Evolutionary conservation across 2,113 vertebrate species (phyloP), one percentile per base, ranked within the genome.

Genomic region (Ceyx melanurus): DNA sequence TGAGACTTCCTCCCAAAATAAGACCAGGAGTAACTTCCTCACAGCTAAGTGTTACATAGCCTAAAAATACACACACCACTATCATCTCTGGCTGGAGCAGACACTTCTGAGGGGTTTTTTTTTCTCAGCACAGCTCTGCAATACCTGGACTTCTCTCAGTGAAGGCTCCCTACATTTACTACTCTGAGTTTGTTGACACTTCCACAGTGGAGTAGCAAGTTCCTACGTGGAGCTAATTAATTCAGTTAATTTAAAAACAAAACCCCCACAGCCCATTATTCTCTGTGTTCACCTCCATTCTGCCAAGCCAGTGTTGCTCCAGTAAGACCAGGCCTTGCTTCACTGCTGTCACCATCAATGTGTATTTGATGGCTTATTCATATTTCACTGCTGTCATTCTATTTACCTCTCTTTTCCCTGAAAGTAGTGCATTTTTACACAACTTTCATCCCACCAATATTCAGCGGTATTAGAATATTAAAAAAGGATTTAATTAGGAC

Each of bases 391-490:
- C 35, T 89, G 37, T 76, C 76, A 80, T 85, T 85, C 31, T 62
- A 73, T 64, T 76, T 92, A 80, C 75, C 75, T 85, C 86, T 60
- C 20, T 75, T 89, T 85, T 85, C 70, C 29, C 75, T 31, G 40
- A 42, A 81, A 75, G n/a, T 37, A 65, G 37, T 8, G 64, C 53
- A 31, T 76, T 89, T 76, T 76, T 60, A 11, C 16, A 60, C 33
- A 29, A 46, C 51, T 89, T 61, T 53, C 82, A 76, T 45, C 31
- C 65, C 50, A 40, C 42, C 35, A 22, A 11, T 23, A 56, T 89
- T 71, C 48, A 5, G 22, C 45, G 37, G 37, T 72, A 67, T 90
- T 45, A 42, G 67, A 56, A 89, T 77, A 78, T 77, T 86, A 82
- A 77, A 82, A 93, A 54, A 5, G 19, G 35, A 82, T 90, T 93